Evolutionary conservation across 2,888 invertebrate species (phyloP).

Genomic region (Drosophila fulvimacula): DNA sequence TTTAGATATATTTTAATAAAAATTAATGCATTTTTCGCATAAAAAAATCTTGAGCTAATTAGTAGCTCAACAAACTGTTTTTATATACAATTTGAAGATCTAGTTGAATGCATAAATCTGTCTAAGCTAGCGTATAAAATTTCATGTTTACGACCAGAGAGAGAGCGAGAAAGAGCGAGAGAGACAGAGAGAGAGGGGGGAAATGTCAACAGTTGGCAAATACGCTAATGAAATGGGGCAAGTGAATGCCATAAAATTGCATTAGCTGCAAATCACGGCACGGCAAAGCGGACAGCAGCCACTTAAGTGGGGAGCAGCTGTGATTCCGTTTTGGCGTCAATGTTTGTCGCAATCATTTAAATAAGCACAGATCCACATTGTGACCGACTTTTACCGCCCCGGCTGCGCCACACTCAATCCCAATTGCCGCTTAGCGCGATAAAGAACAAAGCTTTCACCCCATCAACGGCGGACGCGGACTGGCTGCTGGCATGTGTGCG

Average conservation of each 20-base stretch:
- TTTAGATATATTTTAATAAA: no score
- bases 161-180: not conserved
- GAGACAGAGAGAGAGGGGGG: not conserved
- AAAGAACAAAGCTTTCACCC: conserved; percentile 61
- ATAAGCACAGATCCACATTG: conserved; percentile 36
- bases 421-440: conserved; percentile 5
- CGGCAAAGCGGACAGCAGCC: conserved; percentile 25
- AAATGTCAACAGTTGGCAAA: conserved; percentile 40
- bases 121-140: conserved; percentile 1
- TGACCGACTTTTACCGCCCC: conserved; percentile 28
- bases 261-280: conserved; percentile 47
- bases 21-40: not conserved
- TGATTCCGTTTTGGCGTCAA: conserved; percentile 28
- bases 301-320: conserved; percentile 40
- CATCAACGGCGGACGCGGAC: conserved; percentile 5
- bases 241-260: conserved; percentile 54
- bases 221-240: conserved; percentile 45
- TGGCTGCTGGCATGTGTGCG: conserved; percentile 8
- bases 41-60: not conserved
- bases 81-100: not conserved
- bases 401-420: not conserved
- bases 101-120: conserved; percentile 6
- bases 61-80: not conserved
- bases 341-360: conserved; percentile 52
- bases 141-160: conserved; percentile 13